Percentiles rank a stretch among this genome's conserved stretches.
Conservation (phyloP, 2,888 invertebrate genomes). For the Brachyptera putata region DNA sequence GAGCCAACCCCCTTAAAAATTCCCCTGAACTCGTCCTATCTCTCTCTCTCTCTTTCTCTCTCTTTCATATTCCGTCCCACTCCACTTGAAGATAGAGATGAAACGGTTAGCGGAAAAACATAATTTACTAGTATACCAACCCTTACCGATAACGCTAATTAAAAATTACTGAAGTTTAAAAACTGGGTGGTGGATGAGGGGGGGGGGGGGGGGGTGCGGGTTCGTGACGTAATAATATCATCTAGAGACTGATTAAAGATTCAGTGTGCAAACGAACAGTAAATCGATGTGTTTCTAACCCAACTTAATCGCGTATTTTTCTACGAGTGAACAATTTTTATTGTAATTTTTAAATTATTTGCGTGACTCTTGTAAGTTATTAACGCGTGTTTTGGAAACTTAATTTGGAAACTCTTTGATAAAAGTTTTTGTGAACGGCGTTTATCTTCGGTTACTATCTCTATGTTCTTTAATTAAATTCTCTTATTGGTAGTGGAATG, state of each 20-base stretch:
- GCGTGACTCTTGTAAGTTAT: slow-evolving; percentile 16
- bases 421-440: neutral
- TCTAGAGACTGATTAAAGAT: slow-evolving; percentile 28
- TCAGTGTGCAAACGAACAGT: slow-evolving; percentile 10
- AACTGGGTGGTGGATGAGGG: slow-evolving; percentile 7
- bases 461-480: neutral
- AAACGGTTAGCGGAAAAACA: slow-evolving; percentile 39
- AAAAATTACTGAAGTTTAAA: slow-evolving; percentile 41
- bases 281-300: slow-evolving; percentile 11
- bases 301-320: slow-evolving; percentile 17
- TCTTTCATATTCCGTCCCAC: neutral
- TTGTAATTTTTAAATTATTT: slow-evolving; percentile 19
- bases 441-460: slow-evolving; percentile 8
- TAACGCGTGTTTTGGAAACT: slow-evolving; percentile 25
- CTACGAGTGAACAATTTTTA: slow-evolving; percentile 18
- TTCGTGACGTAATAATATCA: slow-evolving; percentile 27
- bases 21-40: neutral
- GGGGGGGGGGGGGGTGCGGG: slow-evolving; percentile 3
- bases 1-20: slow-evolving; percentile 15
- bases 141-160: slow-evolving; percentile 45
- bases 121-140: slow-evolving; percentile 40
- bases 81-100: slow-evolving; percentile 43
- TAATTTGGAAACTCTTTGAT: slow-evolving; percentile 18
- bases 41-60: slow-evolving; percentile 20
- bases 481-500: too few relatives aligned